phyloP scores from a whole-genome alignment of 2,113 vertebrate species.

The Raja brachyura region DNA sequence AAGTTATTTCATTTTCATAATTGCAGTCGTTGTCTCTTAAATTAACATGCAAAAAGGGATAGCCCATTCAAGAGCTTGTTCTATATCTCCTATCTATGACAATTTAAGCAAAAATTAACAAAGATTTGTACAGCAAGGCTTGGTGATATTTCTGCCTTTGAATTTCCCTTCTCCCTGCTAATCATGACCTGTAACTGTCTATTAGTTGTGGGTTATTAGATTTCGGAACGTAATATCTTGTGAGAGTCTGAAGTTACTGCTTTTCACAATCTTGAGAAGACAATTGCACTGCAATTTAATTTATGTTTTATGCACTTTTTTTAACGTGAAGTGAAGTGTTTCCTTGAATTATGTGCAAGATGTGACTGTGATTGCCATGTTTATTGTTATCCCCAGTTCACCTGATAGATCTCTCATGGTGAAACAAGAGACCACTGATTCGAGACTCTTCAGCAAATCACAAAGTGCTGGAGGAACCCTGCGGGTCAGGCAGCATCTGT shows the following conservation, averaged over 20 bases:
- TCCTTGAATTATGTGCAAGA: not conserved
- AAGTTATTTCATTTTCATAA: not conserved
- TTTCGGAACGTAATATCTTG: not conserved
- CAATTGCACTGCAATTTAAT: not conserved
- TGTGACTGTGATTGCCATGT: not conserved
- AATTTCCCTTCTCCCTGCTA: not conserved
- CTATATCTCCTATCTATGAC: not conserved
- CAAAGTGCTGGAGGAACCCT: too few relatives aligned
- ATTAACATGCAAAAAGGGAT: constrained; percentile 8
- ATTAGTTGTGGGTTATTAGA: not conserved
- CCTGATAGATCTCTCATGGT: not conserved
- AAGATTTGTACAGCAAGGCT: not conserved
- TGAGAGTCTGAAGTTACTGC: not conserved
- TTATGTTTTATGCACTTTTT: not conserved
- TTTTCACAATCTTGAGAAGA: not conserved
- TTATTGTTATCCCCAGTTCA: not conserved
- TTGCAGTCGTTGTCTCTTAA: not conserved
- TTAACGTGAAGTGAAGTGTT: not conserved
- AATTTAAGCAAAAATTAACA: not conserved
- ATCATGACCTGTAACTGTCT: not conserved
- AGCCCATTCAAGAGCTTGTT: not conserved
- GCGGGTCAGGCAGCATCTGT: too few relatives aligned
- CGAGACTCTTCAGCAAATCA: too few relatives aligned
- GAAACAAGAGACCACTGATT: too few relatives aligned
- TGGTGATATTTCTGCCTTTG: not conserved